Evolutionary conservation across 1,140 invertebrate genomes (phyloP), one percentile per base, ranked within the genome.

Genomic region (Dendrolimus punctatus): DNA sequence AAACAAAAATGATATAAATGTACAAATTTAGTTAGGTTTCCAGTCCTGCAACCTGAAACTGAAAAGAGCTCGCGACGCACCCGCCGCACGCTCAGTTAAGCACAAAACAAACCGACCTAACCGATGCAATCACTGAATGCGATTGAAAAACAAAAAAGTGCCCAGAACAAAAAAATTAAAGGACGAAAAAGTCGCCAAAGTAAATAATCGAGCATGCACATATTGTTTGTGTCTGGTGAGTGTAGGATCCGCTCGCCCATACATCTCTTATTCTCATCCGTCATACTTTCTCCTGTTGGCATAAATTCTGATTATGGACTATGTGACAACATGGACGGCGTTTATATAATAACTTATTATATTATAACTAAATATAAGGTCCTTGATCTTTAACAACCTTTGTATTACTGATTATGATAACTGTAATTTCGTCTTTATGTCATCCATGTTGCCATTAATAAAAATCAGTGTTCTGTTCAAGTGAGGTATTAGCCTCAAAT

Each of bases 111-210:
- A 43, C 59, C 62, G 54, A 66, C 66, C 76, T 75, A 67, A 38
- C 68, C 70, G 84, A 85, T 79, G 86, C 86, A 87, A 80, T 87
- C 86, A 88, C 86, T 88, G 86, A 87, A 88, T 88, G 85, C 86
- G 68, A 76, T 73, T 66, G 63, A 63, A 62, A 61, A 43, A 70
- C 63, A 72, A 79, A 73, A 56, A 58, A 73, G 79, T 85, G 76
- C 76, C 64, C 68, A 73, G 44, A 80, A 70, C 57, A 65, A 46
- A 51, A 57, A 62, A 66, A 57, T 66, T 52, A 70, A 71, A 72
- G 47, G 61, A 71, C 64, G 71, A 73, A 68, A 46, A 50, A 64
- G 63, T 72, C 73, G 68, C 73, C 68, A 67, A 73, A 82, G 70
- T 71, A 73, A 72, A 51, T 8, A 39, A 45, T 45, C 57, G 62